Evolutionary conservation across 2,113 vertebrate genomes (phyloP).

Genomic region (Pitta sordida): DNA sequence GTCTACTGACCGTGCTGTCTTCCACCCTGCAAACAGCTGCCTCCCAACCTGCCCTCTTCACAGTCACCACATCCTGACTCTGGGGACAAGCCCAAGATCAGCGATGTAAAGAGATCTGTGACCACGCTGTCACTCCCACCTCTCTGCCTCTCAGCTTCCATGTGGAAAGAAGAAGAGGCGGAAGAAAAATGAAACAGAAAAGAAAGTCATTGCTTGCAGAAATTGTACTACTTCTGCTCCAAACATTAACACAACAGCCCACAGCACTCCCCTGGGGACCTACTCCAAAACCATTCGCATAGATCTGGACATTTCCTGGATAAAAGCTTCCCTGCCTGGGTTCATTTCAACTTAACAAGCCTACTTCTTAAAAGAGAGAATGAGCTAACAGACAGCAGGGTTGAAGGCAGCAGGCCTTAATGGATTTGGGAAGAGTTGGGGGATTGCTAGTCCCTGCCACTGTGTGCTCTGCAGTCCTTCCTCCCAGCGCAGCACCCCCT

Average conservation of each 20-base stretch:
- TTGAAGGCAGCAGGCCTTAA: not conserved
- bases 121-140: not conserved
- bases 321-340: not conserved
- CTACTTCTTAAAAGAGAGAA: not conserved
- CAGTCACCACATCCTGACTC: accelerated
- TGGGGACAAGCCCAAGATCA: not conserved
- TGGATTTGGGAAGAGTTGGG: not conserved
- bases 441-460: not conserved
- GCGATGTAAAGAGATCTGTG: not conserved
- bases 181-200: not conserved
- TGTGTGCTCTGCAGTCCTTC: not conserved
- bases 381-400: not conserved
- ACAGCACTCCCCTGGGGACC: not conserved
- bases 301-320: not conserved
- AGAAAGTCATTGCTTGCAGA: not conserved
- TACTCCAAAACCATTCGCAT: not conserved
- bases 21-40: not conserved
- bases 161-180: not conserved
- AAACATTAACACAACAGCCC: not conserved
- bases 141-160: not conserved
- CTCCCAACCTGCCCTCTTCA: not conserved
- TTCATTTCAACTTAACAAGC: not conserved
- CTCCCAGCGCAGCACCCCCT: not conserved
- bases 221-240: not conserved
- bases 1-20: not conserved